These are phyloP conservation scores for Euplexia lucipara DNA, from an alignment of 2,888 invertebrate species.

Conservation along the genomic window DNA sequence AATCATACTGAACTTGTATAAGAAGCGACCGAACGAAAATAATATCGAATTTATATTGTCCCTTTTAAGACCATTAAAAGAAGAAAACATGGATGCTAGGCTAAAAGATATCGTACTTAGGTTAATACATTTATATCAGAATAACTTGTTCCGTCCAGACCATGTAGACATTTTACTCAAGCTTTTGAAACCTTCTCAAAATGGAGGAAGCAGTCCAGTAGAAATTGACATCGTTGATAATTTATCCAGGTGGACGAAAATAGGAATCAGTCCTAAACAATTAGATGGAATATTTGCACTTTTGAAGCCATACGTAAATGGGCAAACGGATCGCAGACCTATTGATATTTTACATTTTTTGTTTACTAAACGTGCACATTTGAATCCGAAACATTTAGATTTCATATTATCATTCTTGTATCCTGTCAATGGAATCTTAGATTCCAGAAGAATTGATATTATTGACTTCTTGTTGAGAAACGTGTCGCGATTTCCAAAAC, in stretches of 20 bases:
- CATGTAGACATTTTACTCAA: slow-evolving; percentile 35
- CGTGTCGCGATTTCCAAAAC: slow-evolving; percentile 17
- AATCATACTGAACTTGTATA: slow-evolving; percentile 30
- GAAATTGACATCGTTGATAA: slow-evolving; percentile 17
- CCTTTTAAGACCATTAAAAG: slow-evolving; percentile 39
- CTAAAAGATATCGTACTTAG: slow-evolving; percentile 23
- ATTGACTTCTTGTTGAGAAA: slow-evolving; percentile 46
- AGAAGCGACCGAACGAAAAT: slow-evolving; percentile 16
- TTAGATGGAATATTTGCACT: slow-evolving; percentile 41
- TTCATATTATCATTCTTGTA: slow-evolving; percentile 50
- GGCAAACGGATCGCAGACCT: slow-evolving; percentile 30
- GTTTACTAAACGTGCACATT: slow-evolving; percentile 20
- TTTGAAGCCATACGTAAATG: slow-evolving; percentile 33
- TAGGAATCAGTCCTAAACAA: slow-evolving; percentile 36
- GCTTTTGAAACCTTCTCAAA: slow-evolving; percentile 32
- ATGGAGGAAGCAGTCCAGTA: slow-evolving; percentile 11
- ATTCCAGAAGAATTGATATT: slow-evolving; percentile 48
- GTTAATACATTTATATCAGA: slow-evolving; percentile 34
- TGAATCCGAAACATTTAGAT: slow-evolving; percentile 20
- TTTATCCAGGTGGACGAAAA: slow-evolving; percentile 38
- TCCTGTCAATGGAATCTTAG: slow-evolving; percentile 25
- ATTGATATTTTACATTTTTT: slow-evolving; percentile 50
- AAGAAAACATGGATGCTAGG: slow-evolving; percentile 14
- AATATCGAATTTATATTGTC: slow-evolving; percentile 41
- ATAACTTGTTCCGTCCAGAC: slow-evolving; percentile 29